phyloP scores from a whole-genome alignment of 2,888 invertebrate genomes.

The Saturnia pavonia region DNA sequence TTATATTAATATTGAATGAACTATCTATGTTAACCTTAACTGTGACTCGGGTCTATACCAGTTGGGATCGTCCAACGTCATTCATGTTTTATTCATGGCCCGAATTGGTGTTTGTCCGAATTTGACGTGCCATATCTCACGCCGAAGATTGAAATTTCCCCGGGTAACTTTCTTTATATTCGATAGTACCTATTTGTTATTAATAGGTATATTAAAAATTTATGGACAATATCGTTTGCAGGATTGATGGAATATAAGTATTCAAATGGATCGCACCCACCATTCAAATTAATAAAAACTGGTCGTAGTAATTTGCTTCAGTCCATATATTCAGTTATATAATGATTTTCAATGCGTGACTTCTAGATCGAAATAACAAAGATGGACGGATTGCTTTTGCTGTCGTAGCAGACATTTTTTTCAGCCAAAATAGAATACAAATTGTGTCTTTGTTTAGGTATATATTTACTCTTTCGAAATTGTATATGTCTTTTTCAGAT shows the following conservation, averaged over 20 bases:
- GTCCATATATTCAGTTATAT: too few relatives aligned
- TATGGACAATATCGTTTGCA: background rate
- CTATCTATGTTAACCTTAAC: background rate
- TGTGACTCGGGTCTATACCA: slow-evolving; percentile 28
- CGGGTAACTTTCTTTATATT: slow-evolving; percentile 25
- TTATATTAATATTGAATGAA: background rate
- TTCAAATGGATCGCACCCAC: background rate
- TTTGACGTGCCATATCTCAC: slow-evolving; percentile 66
- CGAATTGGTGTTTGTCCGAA: slow-evolving; percentile 72
- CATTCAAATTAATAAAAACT: background rate
- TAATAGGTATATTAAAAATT: background rate
- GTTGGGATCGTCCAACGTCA: slow-evolving; percentile 31
- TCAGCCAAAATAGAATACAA: too few relatives aligned
- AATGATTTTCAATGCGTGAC: too few relatives aligned
- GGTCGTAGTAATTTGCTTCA: too few relatives aligned
- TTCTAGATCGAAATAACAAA: too few relatives aligned
- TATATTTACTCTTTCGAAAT: too few relatives aligned
- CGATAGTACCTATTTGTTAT: background rate
- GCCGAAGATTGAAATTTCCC: slow-evolving; percentile 54
- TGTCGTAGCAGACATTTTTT: too few relatives aligned
- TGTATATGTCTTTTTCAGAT: too few relatives aligned
- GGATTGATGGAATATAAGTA: background rate
- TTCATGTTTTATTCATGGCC: slow-evolving; percentile 68
- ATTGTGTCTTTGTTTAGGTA: too few relatives aligned
- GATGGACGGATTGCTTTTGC: too few relatives aligned